Conservation (phyloP, 2,113 vertebrate genomes). For the Chloroceryle aenea region DNA sequence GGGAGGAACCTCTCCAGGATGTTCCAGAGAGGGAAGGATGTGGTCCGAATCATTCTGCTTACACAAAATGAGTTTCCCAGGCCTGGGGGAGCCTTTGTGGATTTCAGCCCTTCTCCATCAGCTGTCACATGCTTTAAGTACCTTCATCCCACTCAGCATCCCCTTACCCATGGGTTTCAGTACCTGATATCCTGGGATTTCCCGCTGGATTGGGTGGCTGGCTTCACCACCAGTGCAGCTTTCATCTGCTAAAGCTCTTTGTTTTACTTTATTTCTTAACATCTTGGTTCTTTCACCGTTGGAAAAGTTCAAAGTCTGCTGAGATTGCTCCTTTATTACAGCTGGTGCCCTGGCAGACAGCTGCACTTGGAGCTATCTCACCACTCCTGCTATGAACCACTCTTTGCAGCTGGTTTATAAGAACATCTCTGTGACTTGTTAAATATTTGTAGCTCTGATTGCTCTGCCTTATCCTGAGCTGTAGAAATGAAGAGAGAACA, state of each 20-base stretch:
- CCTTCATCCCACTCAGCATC: background rate
- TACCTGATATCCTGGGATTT: background rate
- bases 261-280: background rate
- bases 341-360: background rate
- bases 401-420: background rate
- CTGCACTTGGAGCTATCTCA: background rate
- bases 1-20: background rate
- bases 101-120: background rate
- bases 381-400: accelerated
- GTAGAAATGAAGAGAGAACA: background rate
- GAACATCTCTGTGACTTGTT: background rate
- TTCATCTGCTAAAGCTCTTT: background rate
- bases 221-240: accelerated
- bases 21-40: background rate
- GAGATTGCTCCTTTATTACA: slow-evolving; percentile 6
- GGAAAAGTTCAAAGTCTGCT: background rate
- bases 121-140: accelerated
- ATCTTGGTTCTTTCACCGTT: background rate
- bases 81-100: accelerated
- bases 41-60: background rate
- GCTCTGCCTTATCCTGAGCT: background rate
- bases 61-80: background rate
- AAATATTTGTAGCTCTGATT: background rate
- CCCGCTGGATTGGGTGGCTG: background rate
- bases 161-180: background rate